Evolutionary conservation across 2,113 vertebrate species (phyloP).

Genomic region (Festucalex cinctus): DNA sequence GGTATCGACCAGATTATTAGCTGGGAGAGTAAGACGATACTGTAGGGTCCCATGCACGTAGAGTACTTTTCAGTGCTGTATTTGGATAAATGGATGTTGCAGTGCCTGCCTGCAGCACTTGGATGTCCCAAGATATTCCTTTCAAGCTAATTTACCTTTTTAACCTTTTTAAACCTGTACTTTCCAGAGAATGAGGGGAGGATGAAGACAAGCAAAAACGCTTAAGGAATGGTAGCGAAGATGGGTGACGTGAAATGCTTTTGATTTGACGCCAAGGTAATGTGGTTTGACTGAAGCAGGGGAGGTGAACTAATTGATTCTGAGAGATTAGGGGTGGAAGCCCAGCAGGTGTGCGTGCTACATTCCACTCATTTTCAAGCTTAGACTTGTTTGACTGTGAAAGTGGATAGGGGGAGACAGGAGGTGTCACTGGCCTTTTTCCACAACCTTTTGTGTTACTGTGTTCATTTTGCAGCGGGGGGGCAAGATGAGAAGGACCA

Average conservation of each 20-base stretch:
- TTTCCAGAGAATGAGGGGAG: constrained; percentile 28
- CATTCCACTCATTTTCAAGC: constrained; percentile 65
- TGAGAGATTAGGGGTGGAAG: constrained; percentile 65
- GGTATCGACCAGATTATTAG: constrained; percentile 66
- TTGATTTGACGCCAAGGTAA: constrained; percentile 63
- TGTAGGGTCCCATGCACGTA: constrained; percentile 26
- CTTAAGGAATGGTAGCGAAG: constrained; percentile 27
- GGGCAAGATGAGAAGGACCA: constrained; percentile 15
- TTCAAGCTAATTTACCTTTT: constrained; percentile 47
- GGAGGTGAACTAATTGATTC: constrained; percentile 77
- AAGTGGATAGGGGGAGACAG: constrained; percentile 25
- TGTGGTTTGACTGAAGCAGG: constrained; percentile 60
- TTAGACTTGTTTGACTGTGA: constrained; percentile 62
- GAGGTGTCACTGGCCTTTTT: constrained; percentile 46
- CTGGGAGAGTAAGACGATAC: constrained; percentile 64
- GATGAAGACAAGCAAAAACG: constrained; percentile 24
- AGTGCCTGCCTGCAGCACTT: constrained; percentile 33
- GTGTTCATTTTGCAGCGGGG: constrained; percentile 29
- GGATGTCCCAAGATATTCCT: constrained; percentile 53
- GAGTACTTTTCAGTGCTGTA: constrained; percentile 56
- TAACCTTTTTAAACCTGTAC: constrained; percentile 46
- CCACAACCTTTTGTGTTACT: constrained; percentile 38
- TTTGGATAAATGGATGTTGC: constrained; percentile 58
- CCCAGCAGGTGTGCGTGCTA: constrained; percentile 68
- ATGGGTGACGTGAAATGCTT: constrained; percentile 44